A percentile compares a stretch with the other conserved stretches of the same genome.
Evolutionary conservation across 2,113 vertebrate species (phyloP).

Genomic region (Urocolius indicus): DNA sequence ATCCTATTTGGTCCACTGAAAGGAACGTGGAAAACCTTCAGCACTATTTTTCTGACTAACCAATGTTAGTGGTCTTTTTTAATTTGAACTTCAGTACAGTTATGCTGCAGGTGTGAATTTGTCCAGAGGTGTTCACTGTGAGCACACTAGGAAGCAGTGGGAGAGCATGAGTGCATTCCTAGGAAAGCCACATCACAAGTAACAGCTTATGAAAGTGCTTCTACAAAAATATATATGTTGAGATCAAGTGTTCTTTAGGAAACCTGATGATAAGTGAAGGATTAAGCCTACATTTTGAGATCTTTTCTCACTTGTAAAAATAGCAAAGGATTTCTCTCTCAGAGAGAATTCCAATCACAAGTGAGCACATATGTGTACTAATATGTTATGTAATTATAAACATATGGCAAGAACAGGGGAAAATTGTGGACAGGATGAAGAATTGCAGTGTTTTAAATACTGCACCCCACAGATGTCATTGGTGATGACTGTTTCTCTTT

Average conservation of each 20-base stretch:
- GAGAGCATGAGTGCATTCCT: background rate
- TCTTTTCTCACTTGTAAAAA: background rate
- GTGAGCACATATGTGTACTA: background rate
- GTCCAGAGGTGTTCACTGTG: background rate
- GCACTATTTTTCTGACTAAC: background rate
- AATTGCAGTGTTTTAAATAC: background rate
- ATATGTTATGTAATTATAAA: background rate
- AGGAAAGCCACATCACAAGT: background rate
- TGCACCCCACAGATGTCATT: fast-evolving
- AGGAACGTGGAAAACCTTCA: background rate
- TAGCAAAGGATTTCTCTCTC: background rate
- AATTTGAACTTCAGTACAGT: background rate
- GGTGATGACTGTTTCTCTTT: background rate
- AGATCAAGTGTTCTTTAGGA: background rate
- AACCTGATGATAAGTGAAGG: background rate
- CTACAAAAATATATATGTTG: background rate
- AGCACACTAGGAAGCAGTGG: background rate
- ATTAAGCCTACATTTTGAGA: background rate
- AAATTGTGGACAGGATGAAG: background rate
- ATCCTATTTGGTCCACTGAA: background rate
- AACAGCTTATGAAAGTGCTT: background rate
- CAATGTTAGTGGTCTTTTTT: background rate
- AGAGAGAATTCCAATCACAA: background rate
- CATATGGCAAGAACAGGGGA: background rate
- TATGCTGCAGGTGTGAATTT: background rate